phyloP scores from a whole-genome alignment of 1,140 invertebrate species.

The Penaeus indicus region DNA sequence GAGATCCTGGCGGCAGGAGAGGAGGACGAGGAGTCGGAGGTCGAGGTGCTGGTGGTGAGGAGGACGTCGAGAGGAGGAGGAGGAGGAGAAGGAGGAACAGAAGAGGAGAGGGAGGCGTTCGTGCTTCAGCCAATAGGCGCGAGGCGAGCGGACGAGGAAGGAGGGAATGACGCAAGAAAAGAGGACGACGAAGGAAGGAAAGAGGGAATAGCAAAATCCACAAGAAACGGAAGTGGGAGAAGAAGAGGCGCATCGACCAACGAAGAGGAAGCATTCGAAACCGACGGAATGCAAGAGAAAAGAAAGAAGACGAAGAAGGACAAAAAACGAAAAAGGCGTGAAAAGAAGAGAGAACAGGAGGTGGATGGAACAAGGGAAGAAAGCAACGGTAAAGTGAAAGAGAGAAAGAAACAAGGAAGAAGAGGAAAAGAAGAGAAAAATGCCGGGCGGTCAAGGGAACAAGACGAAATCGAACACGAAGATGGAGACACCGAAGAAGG shows the following conservation, averaged over 20 bases:
- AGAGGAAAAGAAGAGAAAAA: neutral
- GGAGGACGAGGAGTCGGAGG: constrained; percentile 7
- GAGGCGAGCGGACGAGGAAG: neutral
- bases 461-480: neutral
- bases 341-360: neutral
- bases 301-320: neutral
- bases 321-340: neutral
- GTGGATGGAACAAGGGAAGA: no score
- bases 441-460: neutral
- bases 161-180: neutral
- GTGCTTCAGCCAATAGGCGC: neutral
- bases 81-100: neutral
- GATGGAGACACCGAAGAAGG: neutral
- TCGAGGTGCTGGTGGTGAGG: neutral
- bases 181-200: neutral
- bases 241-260: neutral
- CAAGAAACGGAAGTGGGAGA: neutral
- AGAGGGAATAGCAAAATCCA: neutral
- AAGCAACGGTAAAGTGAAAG: neutral
- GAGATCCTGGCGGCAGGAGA: neutral
- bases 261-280: neutral
- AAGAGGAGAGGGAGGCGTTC: neutral
- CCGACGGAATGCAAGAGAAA: neutral
- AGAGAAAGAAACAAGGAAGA: neutral
- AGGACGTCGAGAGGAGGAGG: neutral